Evolutionary conservation across 2,797 vertebrate species (phyloP), one percentile per base, ranked within the genome.

Genomic region (Geotrypetes seraphini): DNA sequence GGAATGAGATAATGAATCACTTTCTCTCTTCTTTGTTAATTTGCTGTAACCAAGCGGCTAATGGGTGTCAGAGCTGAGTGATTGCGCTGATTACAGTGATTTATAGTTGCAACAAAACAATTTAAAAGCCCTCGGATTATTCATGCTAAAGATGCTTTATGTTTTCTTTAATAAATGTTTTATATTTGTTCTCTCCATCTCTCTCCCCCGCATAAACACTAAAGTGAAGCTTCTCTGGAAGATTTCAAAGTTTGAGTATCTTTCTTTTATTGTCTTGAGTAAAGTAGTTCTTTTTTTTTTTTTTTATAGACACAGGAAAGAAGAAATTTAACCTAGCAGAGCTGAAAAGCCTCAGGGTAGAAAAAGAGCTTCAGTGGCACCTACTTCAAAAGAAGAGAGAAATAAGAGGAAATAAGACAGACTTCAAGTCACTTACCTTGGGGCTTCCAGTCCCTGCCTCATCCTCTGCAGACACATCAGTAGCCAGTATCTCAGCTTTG

Each of bases 71-170:
- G 83, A 82, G 86, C 84, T 89, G 89, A 92, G 82, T 90, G 89
- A 92, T 92, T 90, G 87, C 85, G 85, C 85, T 88, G 90, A 93
- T 93, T 89, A 89, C 81, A 73, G 80, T 88, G 83, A 89, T 89
- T 88, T 87, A 90, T 91, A 91, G 89, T 89, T 90, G 83, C 85
- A 87, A 87, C 83, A 86, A 90, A 92, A 92, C 85, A 89, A 88
- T 89, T 82, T 87, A 83, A 89, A 88, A 85, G 82, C 79, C 84
- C 75, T 78, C 74, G 71, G 82, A 84, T 86, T 84, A 78, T 84
- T 83, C 83, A 84, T 78, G 77, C 83, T 66, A 80, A 83, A 79
- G 70, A 80, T 77, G 74, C 63, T 78, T 78, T 83, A 78, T 73
- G 71, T 79, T 79, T 79, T 79, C 63, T 66, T 82, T 84, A 82